Base-by-base conservation (phyloP, 2,113 vertebrate genomes). In the Cyanocitta stelleri region DNA sequence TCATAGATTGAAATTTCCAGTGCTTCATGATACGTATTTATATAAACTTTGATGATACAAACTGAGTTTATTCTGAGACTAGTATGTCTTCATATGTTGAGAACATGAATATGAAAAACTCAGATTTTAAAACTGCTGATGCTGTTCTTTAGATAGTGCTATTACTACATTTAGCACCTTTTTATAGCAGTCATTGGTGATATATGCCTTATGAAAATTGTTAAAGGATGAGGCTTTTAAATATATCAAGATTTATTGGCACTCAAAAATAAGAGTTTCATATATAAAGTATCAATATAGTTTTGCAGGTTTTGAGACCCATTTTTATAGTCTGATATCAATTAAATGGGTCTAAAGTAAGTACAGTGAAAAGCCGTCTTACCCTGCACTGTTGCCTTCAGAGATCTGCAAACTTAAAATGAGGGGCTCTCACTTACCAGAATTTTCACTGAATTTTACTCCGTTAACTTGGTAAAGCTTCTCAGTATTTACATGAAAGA, bases 241-340 rank as follows among this genome's bases (percentile, higher is more conserved):
- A 64, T 87, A n/a, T 61, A 58, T 79, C 81, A 93, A 39, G 21
- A 83, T 96, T 97, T 95, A 88, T 86, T 92, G 23, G 52, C 72
- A 85, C 64, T 96, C 44, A 86, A 85, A 97, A 96, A 43, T 83
- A 88, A 87, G 67, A 91, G 55, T 93, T 86, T 90, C 14, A 24
- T 89, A 84, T 85, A 52, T 51, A 77, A 96, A 93, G 39, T 92
- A 82, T 86, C 68, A 68, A 59, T 78, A 85, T 54, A 46, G 17
- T 93, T 95, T 94, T 89, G 30, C 41, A 87, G 72, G 66, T 87
- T 86, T 76, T 54, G 16, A 23, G 62, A 89, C 32, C 35, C 68
- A 55, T 69, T 95, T 94, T 75, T 93, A 64, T 67, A 89, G 39
- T 69, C 71, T 64, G 19, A 41, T 92, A 95, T 94, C 85, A 87